These are phyloP conservation scores for Pyrgilauda ruficollis DNA, from an alignment of 2,113 vertebrate species.

Conservation along the genomic window DNA sequence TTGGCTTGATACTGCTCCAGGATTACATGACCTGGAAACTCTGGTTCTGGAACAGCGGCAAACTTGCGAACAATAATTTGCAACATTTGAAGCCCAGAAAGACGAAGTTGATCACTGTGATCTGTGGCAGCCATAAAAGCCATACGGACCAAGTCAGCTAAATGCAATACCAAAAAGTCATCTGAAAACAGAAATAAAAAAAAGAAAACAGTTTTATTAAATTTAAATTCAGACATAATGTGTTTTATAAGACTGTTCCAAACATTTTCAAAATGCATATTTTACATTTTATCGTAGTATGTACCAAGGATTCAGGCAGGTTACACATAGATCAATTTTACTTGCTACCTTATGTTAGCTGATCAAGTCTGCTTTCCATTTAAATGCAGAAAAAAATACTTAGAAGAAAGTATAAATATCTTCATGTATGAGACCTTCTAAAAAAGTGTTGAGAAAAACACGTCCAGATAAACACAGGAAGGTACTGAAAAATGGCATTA, in stretches of 20 bases:
- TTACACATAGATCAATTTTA: background rate
- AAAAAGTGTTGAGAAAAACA: background rate
- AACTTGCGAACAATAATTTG: conserved; percentile 86
- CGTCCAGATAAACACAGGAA: background rate
- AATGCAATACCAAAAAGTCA: conserved; percentile 91
- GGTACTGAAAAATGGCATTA: background rate
- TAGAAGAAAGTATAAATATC: background rate
- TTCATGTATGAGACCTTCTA: background rate
- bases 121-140: conserved; percentile 97
- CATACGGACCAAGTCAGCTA: conserved; percentile 92
- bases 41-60: conserved; percentile 85
- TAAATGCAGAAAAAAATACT: background rate
- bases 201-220: background rate
- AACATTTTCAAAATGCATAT: background rate
- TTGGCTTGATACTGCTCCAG: conserved; percentile 97
- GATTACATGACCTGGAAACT: conserved; percentile 93
- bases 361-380: background rate
- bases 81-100: conserved; percentile 86
- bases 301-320: background rate
- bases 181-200: conserved; percentile 40
- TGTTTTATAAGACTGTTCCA: background rate
- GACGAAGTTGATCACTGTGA: conserved; percentile 86
- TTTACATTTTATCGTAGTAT: background rate
- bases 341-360: background rate
- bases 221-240: background rate